Evolutionary conservation across 2,797 vertebrate species (phyloP), one percentile per base, ranked within the genome.

Genomic region (Notolabrus celidotus): DNA sequence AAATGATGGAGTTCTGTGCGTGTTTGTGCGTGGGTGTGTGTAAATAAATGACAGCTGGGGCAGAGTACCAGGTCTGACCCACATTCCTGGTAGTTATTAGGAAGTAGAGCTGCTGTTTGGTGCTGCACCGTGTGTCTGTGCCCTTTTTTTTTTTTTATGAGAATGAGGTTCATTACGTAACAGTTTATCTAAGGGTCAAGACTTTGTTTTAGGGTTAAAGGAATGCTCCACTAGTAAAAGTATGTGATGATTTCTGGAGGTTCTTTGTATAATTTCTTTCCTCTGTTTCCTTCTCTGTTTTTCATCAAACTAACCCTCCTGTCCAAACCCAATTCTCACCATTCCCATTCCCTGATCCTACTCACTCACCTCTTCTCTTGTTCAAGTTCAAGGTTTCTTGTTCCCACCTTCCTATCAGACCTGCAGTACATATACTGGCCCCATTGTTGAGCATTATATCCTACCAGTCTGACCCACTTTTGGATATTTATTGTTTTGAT

Each of bases 21-120:
- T 56, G 54, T n/a, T n/a, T 52, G 56, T 49, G 47, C n/a, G 53
- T 56, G 66, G 27, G 22, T 31, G 47, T 6, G 7, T 25, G 49
- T 51, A 15, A 31, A 74, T 43, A 60, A 53, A 71, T 12, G 52
- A 22, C 64, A 67, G 68, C 57, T 47, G 49, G 76, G 60, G 57
- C 50, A 38, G 66, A 68, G 64, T 25, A 63, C 20, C 36, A 1
- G 9, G 23, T 66, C 54, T 73, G 82, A 57, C 51, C 74, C 49
- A 82, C 55, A 75, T 82, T 60, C 7, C 16, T 16, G 42, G 33
- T 19, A 10, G 57, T 31, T 62, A 47, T 56, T 19, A 47, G 45
- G 45, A 54, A 49, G 49, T 23, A 43, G 39, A 47, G 47, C 59
- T 43, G 67, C 56, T 23, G 0, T 51, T 52, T 38, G 42, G 27